phyloP scores from a whole-genome alignment of 2,888 invertebrate species.

The Lepidocyrtoides sp. region DNA sequence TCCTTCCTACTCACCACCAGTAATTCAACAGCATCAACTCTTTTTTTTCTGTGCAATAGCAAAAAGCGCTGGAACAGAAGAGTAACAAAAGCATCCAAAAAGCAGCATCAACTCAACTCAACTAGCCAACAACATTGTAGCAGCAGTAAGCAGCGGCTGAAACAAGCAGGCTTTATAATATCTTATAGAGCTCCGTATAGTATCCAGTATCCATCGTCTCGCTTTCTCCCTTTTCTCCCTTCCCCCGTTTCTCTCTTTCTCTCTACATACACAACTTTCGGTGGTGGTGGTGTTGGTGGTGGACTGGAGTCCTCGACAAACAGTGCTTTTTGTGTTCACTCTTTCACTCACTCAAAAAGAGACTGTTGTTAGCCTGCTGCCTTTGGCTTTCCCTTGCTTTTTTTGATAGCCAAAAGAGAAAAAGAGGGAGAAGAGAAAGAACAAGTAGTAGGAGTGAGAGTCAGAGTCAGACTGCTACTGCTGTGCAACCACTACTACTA shows the following conservation, averaged over 20 bases:
- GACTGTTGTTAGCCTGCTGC: slow-evolving; percentile 60
- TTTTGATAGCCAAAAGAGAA: slow-evolving; percentile 31
- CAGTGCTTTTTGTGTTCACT: slow-evolving; percentile 71
- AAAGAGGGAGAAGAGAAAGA: slow-evolving; percentile 36
- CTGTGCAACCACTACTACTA: slow-evolving; percentile 17
- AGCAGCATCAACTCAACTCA: slow-evolving; percentile 23
- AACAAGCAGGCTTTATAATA: too few species aligned
- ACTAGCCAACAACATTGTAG: slow-evolving; percentile 32
- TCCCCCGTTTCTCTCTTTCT: slow-evolving; percentile 16
- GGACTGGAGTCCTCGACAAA: slow-evolving; percentile 76
- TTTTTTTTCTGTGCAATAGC: slow-evolving; percentile 3
- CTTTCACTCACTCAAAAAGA: slow-evolving; percentile 54
- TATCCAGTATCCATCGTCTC: slow-evolving; percentile 48
- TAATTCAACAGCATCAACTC: slow-evolving; percentile 63
- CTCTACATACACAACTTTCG: slow-evolving; percentile 51
- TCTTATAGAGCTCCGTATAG: neutral
- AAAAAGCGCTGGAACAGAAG: neutral
- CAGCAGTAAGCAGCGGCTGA: slow-evolving; percentile 3
- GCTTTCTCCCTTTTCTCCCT: slow-evolving; percentile 66
- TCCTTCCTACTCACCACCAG: slow-evolving; percentile 39
- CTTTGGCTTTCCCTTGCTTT: slow-evolving; percentile 26
- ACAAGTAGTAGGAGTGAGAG: slow-evolving; percentile 69
- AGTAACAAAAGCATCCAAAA: slow-evolving; percentile 57
- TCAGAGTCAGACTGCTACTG: slow-evolving; percentile 58
- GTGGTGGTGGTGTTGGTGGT: slow-evolving; percentile 70